Conservation (phyloP, 2,113 vertebrate species). For the Malaclemys terrapin region DNA sequence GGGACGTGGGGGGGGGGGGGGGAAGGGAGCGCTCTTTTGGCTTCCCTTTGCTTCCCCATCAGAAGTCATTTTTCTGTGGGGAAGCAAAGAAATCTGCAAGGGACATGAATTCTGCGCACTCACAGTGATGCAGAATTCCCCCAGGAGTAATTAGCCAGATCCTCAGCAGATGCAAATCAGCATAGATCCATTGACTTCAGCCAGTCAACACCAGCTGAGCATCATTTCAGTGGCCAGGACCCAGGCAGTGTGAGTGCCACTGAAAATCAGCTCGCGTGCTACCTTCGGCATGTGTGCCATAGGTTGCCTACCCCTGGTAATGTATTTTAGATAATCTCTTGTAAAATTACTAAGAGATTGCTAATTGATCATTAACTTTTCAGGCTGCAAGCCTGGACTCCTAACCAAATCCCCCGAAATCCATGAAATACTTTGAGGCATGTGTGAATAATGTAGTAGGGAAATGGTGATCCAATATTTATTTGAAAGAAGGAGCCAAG, state of each 20-base stretch:
- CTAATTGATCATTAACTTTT: not conserved
- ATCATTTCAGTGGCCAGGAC: not conserved
- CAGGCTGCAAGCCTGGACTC: not conserved
- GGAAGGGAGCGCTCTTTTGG: no score
- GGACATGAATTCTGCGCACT: no score
- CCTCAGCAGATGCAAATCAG: not conserved
- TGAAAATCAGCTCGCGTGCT: no score
- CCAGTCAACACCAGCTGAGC: conserved; percentile 2
- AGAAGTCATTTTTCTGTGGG: no score
- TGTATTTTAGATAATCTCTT: not conserved
- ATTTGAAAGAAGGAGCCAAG: not conserved
- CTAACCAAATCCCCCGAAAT: not conserved
- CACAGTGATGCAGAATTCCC: no score
- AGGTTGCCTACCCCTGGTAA: no score
- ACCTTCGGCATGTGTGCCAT: no score
- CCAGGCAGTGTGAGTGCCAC: no score
- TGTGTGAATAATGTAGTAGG: not conserved
- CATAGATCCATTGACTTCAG: not conserved
- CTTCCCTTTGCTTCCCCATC: no score
- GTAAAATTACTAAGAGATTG: not conserved
- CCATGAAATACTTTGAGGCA: not conserved
- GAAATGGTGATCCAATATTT: not conserved
- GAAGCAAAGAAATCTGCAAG: no score
- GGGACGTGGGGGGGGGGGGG: no score
- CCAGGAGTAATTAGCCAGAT: not conserved